Base-by-base conservation (phyloP, 2,797 vertebrate species). In the Enteromius thamalakanensis region DNA sequence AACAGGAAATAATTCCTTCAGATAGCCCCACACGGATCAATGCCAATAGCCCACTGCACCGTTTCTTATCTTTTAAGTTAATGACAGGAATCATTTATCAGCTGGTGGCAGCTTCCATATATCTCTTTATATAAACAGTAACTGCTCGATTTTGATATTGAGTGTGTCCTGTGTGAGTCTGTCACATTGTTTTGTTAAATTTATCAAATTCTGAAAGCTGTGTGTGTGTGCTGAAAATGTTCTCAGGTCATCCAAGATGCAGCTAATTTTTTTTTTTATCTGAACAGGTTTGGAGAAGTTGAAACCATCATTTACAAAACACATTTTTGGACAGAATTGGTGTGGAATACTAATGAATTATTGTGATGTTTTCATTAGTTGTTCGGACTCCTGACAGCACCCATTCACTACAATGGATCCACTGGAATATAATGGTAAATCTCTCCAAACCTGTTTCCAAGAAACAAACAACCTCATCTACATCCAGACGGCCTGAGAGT, bases 11-110 rank as follows among this genome's bases (percentile, higher is more conserved):
- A 76, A 88, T 82, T 69, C 34, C 51, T 60, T 65, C 76, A 21
- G 10, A 62, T 45, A 21, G 26, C 86, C 79, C 68, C 86, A 85
- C 17, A 81, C 72, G 37, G 89, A 92, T 93, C 91, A 87, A 92
- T 90, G 89, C 69, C 82, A 88, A 86, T 89, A 88, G 84, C 84
- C 60, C 19, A 34, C 53, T 77, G 32, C 53, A 65, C 32, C 21
- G 55, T 82, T 85, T 60, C n/a, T 68, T 86, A 80, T 75, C 81
- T 81, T 42, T 79, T 71, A 37, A 85, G 74, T 79, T 79, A 81
- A 80, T 82, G 76, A 80, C 71, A 60, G 71, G 14, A 76, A 67
- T 80, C 78, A 49, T 84, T 68, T 80, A 84, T 80, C 83, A 69
- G 69, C 47, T 65, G 29, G 40, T 51, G 40, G 49, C 68, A 75